Percentiles rank a stretch among this genome's conserved stretches.
These are phyloP conservation scores for Laspeyria flexula DNA, from an alignment of 2,888 invertebrate species.

Conservation along the genomic window DNA sequence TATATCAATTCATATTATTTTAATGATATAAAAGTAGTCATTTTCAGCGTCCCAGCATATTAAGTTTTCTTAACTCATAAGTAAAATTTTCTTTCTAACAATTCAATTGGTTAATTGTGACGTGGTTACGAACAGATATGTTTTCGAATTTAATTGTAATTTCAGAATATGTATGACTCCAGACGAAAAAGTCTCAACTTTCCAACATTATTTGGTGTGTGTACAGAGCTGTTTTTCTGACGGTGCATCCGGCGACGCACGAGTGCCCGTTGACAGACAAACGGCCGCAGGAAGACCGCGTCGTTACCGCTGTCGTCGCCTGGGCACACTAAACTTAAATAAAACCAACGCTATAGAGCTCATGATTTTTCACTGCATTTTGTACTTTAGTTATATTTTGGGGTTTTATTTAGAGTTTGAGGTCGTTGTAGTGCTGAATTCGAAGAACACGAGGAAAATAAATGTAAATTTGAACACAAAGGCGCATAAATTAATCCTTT, in stretches of 20 bases:
- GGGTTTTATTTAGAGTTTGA: conserved; percentile 9
- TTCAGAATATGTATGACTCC: neutral
- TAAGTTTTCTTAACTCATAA: too few relatives aligned
- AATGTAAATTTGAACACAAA: too few relatives aligned
- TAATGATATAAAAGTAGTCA: too few relatives aligned
- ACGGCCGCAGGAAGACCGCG: conserved; percentile 79
- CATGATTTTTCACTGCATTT: conserved; percentile 55
- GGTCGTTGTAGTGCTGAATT: neutral
- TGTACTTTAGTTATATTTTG: conserved; percentile 30
- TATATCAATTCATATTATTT: too few relatives aligned
- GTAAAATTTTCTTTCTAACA: too few relatives aligned
- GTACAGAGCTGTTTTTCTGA: conserved; percentile 53
- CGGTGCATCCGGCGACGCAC: conserved; percentile 76
- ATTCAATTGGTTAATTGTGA: too few relatives aligned
- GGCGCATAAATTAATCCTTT: too few relatives aligned
- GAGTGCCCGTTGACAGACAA: conserved; percentile 73
- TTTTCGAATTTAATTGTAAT: too few relatives aligned
- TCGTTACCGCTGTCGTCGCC: conserved; percentile 81
- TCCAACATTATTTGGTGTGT: conserved; percentile 36
- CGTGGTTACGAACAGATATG: too few relatives aligned
- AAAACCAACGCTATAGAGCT: conserved; percentile 52
- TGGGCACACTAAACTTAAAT: conserved; percentile 59
- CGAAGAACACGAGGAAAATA: neutral
- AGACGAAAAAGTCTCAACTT: conserved; percentile 17
- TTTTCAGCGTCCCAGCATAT: too few relatives aligned